Conservation (phyloP, 2,888 invertebrate genomes). For the Carcina quercana region DNA sequence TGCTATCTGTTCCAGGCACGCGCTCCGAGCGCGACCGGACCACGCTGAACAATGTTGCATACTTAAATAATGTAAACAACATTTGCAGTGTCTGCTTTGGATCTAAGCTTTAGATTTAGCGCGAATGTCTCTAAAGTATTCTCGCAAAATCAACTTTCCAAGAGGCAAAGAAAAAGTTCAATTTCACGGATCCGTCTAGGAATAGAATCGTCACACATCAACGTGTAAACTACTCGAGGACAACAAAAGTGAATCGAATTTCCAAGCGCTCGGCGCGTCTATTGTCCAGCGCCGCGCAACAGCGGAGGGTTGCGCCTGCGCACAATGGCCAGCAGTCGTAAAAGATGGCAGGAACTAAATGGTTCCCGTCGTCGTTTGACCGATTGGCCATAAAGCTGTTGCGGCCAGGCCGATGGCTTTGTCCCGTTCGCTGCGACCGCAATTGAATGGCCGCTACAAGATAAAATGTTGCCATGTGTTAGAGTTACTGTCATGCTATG, state of each 20-base stretch:
- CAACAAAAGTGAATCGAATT: slow-evolving; percentile 30
- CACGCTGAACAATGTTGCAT: slow-evolving; percentile 14
- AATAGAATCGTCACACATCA: too few species aligned
- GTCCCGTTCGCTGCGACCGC: slow-evolving; percentile 33
- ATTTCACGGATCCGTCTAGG: too few species aligned
- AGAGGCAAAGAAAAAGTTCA: too few species aligned
- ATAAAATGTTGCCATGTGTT: slow-evolving; percentile 38
- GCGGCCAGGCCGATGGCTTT: slow-evolving; percentile 27
- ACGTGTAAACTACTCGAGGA: slow-evolving; percentile 13
- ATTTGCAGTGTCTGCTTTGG: too few species aligned
- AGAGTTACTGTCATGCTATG: slow-evolving; percentile 10
- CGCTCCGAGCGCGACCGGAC: slow-evolving; percentile 16
- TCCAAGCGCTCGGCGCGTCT: slow-evolving; percentile 27
- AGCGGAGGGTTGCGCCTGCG: slow-evolving; percentile 21
- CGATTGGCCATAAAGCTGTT: slow-evolving; percentile 49
- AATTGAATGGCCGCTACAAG: slow-evolving; percentile 37
- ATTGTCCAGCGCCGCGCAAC: slow-evolving; percentile 32
- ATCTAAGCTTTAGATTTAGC: too few species aligned
- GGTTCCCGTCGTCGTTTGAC: slow-evolving; percentile 44
- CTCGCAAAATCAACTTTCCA: background rate
- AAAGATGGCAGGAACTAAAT: slow-evolving; percentile 59
- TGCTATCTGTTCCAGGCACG: slow-evolving; percentile 31
- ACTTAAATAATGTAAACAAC: too few species aligned
- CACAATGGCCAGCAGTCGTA: slow-evolving; percentile 48
- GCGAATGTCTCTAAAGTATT: background rate